phyloP scores from a whole-genome alignment of 2,797 vertebrate species.

The Ctenosaura bakeri region DNA sequence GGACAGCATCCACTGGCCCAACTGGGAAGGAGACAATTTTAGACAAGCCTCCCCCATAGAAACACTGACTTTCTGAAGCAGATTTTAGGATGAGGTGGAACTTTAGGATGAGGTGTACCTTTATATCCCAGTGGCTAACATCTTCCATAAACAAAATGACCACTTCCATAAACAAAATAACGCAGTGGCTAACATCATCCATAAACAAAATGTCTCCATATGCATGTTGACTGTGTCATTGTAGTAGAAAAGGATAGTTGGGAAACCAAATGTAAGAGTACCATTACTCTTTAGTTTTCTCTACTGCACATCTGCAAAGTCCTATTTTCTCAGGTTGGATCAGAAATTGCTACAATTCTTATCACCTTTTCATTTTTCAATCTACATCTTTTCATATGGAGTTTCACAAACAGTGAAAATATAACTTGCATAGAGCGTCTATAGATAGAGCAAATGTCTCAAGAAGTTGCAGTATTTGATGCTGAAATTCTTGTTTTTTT shows the following conservation, averaged over 20 bases:
- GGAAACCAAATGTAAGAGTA: not conserved
- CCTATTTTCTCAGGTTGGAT: not conserved
- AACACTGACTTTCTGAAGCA: not conserved
- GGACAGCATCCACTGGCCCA: not conserved
- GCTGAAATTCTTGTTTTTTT: no score
- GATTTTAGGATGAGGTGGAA: not conserved
- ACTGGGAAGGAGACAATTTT: not conserved
- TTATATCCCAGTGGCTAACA: not conserved
- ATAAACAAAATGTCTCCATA: not conserved
- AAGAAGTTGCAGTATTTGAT: no score
- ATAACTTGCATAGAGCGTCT: not conserved
- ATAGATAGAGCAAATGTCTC: no score
- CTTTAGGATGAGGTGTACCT: not conserved
- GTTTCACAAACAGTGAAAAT: not conserved
- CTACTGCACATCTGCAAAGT: not conserved
- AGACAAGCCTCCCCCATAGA: no score
- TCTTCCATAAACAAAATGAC: not conserved
- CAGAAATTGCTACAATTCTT: not conserved
- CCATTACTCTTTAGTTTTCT: not conserved
- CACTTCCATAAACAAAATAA: not conserved
- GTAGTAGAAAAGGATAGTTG: not conserved
- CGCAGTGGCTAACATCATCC: not conserved
- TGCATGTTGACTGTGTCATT: not conserved
- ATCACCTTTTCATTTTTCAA: not conserved
- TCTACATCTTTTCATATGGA: not conserved